These are phyloP conservation scores for Crotalus adamanteus DNA, from an alignment of 2,797 vertebrate species.

Conservation along the genomic window DNA sequence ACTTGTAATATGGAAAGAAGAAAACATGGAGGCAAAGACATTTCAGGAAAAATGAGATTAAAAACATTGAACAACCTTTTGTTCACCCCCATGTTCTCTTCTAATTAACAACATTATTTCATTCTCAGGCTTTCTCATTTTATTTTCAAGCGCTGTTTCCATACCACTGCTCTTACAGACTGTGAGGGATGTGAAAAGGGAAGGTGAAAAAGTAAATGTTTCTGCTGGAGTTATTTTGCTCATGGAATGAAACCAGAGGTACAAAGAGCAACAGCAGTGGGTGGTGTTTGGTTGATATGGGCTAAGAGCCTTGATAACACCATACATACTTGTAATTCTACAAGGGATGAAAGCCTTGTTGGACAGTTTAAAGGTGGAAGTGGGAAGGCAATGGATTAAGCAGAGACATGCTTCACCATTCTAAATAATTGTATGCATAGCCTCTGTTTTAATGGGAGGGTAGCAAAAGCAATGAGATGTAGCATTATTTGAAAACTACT, in stretches of 20 bases:
- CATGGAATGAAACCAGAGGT: not conserved
- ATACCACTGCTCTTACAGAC: conserved; percentile 2
- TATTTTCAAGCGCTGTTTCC: not conserved
- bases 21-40: not conserved
- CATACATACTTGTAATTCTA: not conserved
- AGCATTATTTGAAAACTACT: not conserved
- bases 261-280: not conserved
- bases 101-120: not conserved
- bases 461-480: not conserved
- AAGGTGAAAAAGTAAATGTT: conserved; percentile 27
- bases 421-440: not conserved
- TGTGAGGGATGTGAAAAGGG: not conserved
- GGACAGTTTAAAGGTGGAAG: not conserved
- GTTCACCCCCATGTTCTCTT: not conserved
- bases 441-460: not conserved
- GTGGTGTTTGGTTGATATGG: not conserved
- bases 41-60: not conserved
- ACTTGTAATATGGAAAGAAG: not conserved
- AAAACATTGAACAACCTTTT: not conserved
- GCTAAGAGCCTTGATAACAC: not conserved
- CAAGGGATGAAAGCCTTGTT: not conserved
- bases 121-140: not conserved
- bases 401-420: not conserved
- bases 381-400: not conserved
- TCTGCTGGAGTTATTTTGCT: conserved; percentile 2